Base-by-base conservation (phyloP, 2,113 vertebrate species). In the Hyla sarda region DNA sequence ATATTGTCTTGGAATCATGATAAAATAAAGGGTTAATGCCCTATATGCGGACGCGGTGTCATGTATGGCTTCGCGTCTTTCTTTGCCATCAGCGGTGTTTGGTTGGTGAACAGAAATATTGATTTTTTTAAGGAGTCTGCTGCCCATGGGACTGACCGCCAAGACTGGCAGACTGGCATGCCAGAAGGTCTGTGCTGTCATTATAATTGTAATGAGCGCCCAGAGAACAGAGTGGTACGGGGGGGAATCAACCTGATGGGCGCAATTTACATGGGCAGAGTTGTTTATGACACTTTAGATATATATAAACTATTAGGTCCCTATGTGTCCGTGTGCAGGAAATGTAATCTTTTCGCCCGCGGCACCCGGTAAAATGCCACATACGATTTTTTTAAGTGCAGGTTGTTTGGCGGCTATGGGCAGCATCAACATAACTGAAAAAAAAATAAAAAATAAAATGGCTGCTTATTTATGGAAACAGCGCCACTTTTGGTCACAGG, bases 101-200 rank as follows among this genome's bases (percentile, higher is more conserved):
- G 8, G 56, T 80, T 45, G 23, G 54, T 65, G 78, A 37, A 81
- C 78, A 81, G 19, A 81, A 81, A 17, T 81, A 81, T 65, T 65
- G 78, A 65, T 81, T 81, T 52, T n/a, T n/a, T 81, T 81, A 62
- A 62, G 78, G 34, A 41, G 34, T 45, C n/a, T 3, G 37, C 16
- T 28, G 34, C 56, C 78, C 78, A 25, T 65, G 78, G 56, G 78
- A 62, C 23, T 17, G 23, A 41, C 41, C 41, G 41, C 41, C 41
- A 41, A n/a, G 41, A 28, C 56, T 8, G 54, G 8, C 45, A 45
- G 58, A 23, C 54, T 80, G 77, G 21, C 56, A 81, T 47, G 47
- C n/a, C 25, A 52, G 73, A 45, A 50, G 12, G 32, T 80, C 23
- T 13, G 25, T 23, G 37, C 9, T 28, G 21, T 8, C 1, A 80